Evolutionary conservation across 1,140 invertebrate species (phyloP), one percentile per base, ranked within the genome.

Genomic region (Saxidomus purpurata): DNA sequence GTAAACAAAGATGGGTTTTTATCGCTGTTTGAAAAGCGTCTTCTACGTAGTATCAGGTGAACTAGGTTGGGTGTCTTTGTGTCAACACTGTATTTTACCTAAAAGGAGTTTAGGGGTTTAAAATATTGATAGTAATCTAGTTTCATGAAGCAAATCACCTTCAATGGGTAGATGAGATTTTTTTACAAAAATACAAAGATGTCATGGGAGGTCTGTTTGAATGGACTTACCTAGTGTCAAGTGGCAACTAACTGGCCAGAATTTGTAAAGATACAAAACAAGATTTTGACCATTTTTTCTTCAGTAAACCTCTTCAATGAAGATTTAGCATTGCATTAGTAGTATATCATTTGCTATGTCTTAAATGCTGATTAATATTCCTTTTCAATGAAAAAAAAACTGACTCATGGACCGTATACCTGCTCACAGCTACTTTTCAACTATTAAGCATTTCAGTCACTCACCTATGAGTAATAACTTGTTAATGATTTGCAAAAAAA

Each of bases 101-200:
- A 36, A 55, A 79, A 79, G 76, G 76, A 19, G 43, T 79, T 79
- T 55, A 25, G 76, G 76, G 76, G 28, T 79, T 79, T 79, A 55
- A 79, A 31, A 79, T 34, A 25, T 77, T 49, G 74, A 77, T 77
- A 31, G 43, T 77, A 49, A 77, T 77, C 74, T 49, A 22, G n/a
- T 52, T 79, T 79, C 49, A n/a, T 55, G 28, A 79, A 79, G 49
- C 76, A 55, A 79, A 77, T 28, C 74, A 25, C 22, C 17, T 36
- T 49, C 74, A 77, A 25, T 52, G 74, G 40, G 28, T 77, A 77
- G 47, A 77, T 77, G 22, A 22, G 74, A 77, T 77, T 77, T 49
- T 77, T 8, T 9, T 47, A 25, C 19, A 4, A 43, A 31, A 31
- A 19, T 19, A 28, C n/a, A 77, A 52, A 49, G 40, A 49, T 77